These are phyloP conservation scores for Mesaphorura yosii DNA, from an alignment of 1,140 invertebrate species.

Conservation along the genomic window DNA sequence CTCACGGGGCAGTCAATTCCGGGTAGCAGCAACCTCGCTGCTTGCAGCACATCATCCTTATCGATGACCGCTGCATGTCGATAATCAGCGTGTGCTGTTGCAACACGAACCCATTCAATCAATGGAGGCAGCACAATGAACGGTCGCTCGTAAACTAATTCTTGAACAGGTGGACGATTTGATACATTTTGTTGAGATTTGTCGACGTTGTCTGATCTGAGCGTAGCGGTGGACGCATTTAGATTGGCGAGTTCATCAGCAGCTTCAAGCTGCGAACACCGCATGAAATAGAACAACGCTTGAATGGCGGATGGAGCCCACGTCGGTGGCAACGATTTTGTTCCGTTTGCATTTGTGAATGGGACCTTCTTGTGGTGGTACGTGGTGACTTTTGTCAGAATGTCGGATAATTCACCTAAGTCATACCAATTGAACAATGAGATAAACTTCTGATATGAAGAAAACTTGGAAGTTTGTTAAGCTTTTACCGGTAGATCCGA, in stretches of 20 bases:
- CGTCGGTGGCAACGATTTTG: slow-evolving; percentile 35
- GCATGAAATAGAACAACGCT: slow-evolving; percentile 56
- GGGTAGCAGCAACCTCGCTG: slow-evolving; percentile 67
- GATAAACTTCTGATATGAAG: not conserved
- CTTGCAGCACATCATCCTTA: slow-evolving; percentile 76
- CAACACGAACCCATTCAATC: slow-evolving; percentile 73
- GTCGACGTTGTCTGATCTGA: slow-evolving; percentile 14
- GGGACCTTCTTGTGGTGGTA: slow-evolving; percentile 34
- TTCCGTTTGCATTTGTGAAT: slow-evolving; percentile 34
- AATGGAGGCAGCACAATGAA: slow-evolving; percentile 75
- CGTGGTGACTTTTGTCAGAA: slow-evolving; percentile 48
- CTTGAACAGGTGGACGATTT: slow-evolving; percentile 47
- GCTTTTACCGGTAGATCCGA: slow-evolving; percentile 53
- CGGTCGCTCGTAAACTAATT: slow-evolving; percentile 71
- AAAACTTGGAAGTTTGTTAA: slow-evolving; percentile 6
- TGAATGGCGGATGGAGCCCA: slow-evolving; percentile 58
- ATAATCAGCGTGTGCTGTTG: slow-evolving; percentile 66
- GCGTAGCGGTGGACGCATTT: slow-evolving; percentile 16
- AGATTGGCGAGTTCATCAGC: slow-evolving; percentile 21
- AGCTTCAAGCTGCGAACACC: slow-evolving; percentile 58
- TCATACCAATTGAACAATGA: not conserved
- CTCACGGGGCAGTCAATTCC: slow-evolving; percentile 73
- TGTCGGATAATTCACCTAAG: slow-evolving; percentile 53
- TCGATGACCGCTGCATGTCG: slow-evolving; percentile 65
- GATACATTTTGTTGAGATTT: slow-evolving; percentile 28